These are phyloP conservation scores for Trichogramma dendrolimi DNA, from an alignment of 2,888 invertebrate species.

Conservation along the genomic window DNA sequence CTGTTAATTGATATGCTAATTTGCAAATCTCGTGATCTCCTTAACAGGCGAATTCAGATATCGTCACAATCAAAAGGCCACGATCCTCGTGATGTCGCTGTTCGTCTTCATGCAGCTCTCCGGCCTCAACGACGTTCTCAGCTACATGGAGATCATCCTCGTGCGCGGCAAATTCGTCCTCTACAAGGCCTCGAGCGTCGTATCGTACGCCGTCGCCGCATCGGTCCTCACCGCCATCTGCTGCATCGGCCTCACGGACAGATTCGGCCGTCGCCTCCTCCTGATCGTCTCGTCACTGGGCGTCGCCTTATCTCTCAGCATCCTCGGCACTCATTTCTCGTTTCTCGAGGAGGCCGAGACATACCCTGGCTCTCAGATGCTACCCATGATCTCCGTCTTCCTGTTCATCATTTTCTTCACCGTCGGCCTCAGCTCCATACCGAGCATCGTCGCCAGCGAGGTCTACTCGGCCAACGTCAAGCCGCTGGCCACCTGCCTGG, in stretches of 20 bases:
- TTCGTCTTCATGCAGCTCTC: conserved; percentile 40
- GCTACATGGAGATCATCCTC: conserved; percentile 37
- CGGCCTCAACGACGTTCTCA: conserved; percentile 35
- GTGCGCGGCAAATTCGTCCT: conserved; percentile 31
- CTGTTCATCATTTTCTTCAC: conserved; percentile 27
- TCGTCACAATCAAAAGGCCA: conserved; percentile 27
- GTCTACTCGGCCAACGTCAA: conserved; percentile 38
- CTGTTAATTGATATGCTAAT: neutral
- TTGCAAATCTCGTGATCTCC: too few relatives aligned
- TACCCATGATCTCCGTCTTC: conserved; percentile 34
- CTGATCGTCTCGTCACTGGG: conserved; percentile 27
- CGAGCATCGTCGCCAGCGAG: conserved; percentile 37
- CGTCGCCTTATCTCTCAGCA: conserved; percentile 27
- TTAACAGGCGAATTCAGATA: neutral
- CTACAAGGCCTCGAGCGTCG: conserved; percentile 32
- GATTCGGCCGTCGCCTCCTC: conserved; percentile 26
- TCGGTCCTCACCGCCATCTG: conserved; percentile 23
- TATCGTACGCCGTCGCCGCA: conserved; percentile 29
- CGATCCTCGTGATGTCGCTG: conserved; percentile 31
- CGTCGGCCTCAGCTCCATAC: conserved; percentile 33
- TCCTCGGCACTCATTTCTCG: conserved; percentile 37
- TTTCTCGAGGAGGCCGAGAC: conserved; percentile 30
- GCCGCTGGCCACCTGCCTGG: conserved; percentile 33
- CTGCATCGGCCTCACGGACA: conserved; percentile 27
- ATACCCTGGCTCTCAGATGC: conserved; percentile 31